Base-by-base conservation (phyloP, 30 jellyfish, hydroid and myxozoan genomes). In the Turritopsis dohrnii region DNA sequence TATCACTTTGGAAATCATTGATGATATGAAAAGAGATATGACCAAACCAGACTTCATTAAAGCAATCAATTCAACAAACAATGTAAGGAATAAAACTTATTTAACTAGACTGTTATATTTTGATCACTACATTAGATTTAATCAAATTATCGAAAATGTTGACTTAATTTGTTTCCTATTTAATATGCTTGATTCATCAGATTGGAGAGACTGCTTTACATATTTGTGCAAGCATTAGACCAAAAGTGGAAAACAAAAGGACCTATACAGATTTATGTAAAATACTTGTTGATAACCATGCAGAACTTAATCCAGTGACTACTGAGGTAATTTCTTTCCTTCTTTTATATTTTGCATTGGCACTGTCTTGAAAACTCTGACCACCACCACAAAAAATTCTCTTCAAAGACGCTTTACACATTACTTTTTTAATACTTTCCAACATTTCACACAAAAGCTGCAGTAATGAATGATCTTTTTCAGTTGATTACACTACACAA, bases 151-250 rank as follows among this genome's bases (percentile, higher is more conserved):
- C 13, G 60, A 41, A 41, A 41, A 41, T 41, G 60, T 41, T n/a
- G n/a, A n/a, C n/a, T n/a, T n/a, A n/a, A n/a, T n/a, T n/a, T n/a
- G n/a, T n/a, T n/a, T n/a, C n/a, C n/a, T n/a, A n/a, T n/a, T n/a
- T n/a, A n/a, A n/a, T n/a, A n/a, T 41, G 5, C 60, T 41, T 41
- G 60, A 3, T 41, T 41, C 13, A 3, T 41, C 60, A 93, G 98
- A 81, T 72, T 24, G 98, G 98, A 1, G 98, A 93, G 28, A 93
- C 98, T 7, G 93, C 96, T 16, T 75, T 93, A 4, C 98, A 93
- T 72, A 88, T 84, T 72, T 96, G 90, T 22, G 87, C 94, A 54
- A 82, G 52, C 54, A 83, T 93, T 79, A 75, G 80, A 31, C 92
- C 90, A 28, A 21, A 8, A 22, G 84, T 60, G 21, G 85, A 82